Base-by-base conservation (phyloP, 2,797 vertebrate genomes). In the Molossus alvarezi region DNA sequence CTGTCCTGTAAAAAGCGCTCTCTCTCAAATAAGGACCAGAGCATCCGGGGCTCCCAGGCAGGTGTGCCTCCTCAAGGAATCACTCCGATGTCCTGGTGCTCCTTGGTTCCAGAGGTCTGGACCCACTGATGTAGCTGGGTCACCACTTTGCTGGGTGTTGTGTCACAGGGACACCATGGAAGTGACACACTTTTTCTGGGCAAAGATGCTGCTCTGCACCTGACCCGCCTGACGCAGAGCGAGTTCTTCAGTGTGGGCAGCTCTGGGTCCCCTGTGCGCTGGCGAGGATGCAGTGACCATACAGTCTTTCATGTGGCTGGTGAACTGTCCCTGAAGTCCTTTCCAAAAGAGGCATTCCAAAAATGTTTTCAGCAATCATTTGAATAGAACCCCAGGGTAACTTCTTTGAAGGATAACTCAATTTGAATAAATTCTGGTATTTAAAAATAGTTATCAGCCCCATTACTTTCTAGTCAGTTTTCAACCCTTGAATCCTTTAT, bases 341-440 rank as follows among this genome's bases (percentile, higher is more conserved):
- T 96, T 95, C 57, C 73, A 69, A 93, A 94, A 75, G 12, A 75
- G 18, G 29, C 51, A 88, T 88, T 91, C 60, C 82, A 88, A 91
- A 95, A 55, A 62, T 83, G 45, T 75, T 57, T 89, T 71, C 45
- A 76, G 13, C 23, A 51, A 75, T 87, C 45, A 86, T 90, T 64
- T 75, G 51, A 73, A 64, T 90, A 89, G 58, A 92, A 62, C 82
- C 33, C 51, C 41, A 94, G 33, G 64, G 55, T 45, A 83, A 86
- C 48, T 60, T 88, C 79, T 87, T 82, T 90, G 60, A 95, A 53
- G 17, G 67, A 53, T 21, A 91, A 51, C 33, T 94, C 57, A 37
- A 84, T 76, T 84, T 86, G 57, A 82, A 81, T 84, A 75, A 41
- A 65, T 86, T 79, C 77, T 67, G 14, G 4, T 53, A n/a, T 79